Evolutionary conservation across 2,113 vertebrate genomes (phyloP).

Genomic region (Heptranchias perlo): DNA sequence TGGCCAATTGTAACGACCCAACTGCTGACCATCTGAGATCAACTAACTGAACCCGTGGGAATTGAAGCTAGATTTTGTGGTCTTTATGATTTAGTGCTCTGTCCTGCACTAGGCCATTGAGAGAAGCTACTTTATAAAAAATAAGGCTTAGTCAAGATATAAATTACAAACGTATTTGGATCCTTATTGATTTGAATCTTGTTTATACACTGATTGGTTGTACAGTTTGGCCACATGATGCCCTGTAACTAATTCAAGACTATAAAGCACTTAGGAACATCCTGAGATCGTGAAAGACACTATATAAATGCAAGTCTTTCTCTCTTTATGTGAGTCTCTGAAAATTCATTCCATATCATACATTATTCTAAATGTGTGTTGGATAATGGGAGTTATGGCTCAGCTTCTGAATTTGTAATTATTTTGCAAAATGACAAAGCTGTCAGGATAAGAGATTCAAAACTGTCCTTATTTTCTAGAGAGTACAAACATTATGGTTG

Average conservation of each 20-base stretch:
- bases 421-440: background rate
- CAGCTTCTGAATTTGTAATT: background rate
- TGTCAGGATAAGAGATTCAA: background rate
- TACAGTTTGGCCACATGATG: background rate
- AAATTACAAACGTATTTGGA: background rate
- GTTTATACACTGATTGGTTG: background rate
- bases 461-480: background rate
- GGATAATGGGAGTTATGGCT: background rate
- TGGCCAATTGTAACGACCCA: too few relatives aligned
- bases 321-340: background rate
- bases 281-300: too few relatives aligned
- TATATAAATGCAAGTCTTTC: too few relatives aligned
- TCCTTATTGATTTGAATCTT: background rate
- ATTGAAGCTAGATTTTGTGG: background rate
- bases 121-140: background rate
- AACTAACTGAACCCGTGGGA: background rate
- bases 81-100: too few relatives aligned
- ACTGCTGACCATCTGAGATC: background rate
- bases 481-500: background rate
- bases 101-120: too few relatives aligned
- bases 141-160: background rate
- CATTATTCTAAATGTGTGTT: background rate
- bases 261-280: too few relatives aligned
- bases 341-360: background rate
- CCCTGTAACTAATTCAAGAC: too few relatives aligned